Conservation (phyloP, 1,140 invertebrate species). For the Archegozetes longisetosus region DNA sequence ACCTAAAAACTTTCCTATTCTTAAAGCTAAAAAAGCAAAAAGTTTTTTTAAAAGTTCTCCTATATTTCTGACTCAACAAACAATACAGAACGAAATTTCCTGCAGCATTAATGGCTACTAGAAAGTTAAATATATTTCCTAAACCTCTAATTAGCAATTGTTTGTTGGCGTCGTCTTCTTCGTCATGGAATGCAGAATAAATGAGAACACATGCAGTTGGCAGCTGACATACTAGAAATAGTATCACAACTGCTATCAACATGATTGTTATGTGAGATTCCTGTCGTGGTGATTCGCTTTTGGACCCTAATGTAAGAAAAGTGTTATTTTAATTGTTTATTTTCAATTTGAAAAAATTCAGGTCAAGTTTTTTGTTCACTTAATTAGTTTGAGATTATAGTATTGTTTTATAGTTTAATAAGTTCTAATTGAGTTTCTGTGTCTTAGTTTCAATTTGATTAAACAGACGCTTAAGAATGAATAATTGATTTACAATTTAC, state of each 20-base stretch:
- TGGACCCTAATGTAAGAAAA: constrained; percentile 11
- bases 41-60: constrained; percentile 46
- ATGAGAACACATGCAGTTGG: constrained; percentile 43
- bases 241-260: constrained; percentile 51
- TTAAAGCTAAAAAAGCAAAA: constrained; percentile 31
- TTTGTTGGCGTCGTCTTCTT: constrained; percentile 25
- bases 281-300: constrained; percentile 31
- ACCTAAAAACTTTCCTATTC: neutral
- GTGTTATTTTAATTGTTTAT: no score
- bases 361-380: no score
- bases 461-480: no score
- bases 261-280: constrained; percentile 57
- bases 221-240: constrained; percentile 53
- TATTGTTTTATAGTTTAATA: no score
- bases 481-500: no score
- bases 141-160: constrained; percentile 34
- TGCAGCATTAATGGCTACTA: constrained; percentile 48
- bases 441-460: no score
- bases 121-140: constrained; percentile 53
- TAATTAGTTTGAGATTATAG: no score
- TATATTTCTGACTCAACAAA: constrained; percentile 53
- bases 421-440: no score
- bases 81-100: constrained; percentile 61
- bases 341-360: no score
- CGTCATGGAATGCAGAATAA: constrained; percentile 33